Evolutionary conservation across 2,113 vertebrate genomes (phyloP).

Genomic region (Boulengeromyrus knoepffleri): DNA sequence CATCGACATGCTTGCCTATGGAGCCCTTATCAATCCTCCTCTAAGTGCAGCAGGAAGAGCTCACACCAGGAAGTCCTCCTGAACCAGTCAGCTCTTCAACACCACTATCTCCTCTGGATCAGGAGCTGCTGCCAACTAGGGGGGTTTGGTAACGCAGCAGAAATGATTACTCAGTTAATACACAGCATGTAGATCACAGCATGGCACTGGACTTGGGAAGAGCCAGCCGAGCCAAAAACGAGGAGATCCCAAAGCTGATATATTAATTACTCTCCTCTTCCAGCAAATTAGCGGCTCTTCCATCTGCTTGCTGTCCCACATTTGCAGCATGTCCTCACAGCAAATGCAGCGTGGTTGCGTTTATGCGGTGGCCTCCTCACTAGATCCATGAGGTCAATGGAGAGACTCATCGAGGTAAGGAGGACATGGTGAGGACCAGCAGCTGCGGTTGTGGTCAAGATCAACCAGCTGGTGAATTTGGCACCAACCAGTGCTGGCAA

Average conservation of each 20-base stretch:
- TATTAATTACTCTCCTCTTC: neutral
- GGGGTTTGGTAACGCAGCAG: neutral
- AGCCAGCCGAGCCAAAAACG: neutral
- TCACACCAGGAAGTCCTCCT: neutral
- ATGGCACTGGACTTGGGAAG: neutral
- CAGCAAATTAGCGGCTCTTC: neutral
- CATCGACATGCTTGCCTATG: neutral
- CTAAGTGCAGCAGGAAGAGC: neutral
- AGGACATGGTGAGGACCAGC: neutral
- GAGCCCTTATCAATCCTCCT: neutral
- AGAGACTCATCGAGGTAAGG: neutral
- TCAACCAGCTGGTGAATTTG: neutral
- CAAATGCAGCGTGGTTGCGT: neutral
- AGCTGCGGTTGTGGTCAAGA: neutral
- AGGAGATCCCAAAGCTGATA: neutral
- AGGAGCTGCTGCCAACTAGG: neutral
- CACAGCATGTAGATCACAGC: neutral
- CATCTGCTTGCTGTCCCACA: neutral
- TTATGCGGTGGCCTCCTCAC: neutral
- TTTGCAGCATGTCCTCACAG: neutral
- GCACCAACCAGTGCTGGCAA: neutral
- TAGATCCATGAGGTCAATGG: neutral
- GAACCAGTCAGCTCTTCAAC: neutral
- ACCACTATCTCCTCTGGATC: neutral
- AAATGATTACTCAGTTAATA: conserved; percentile 9